These are phyloP conservation scores for Polypedilum pembai DNA, from an alignment of 1,140 invertebrate species.

Conservation along the genomic window DNA sequence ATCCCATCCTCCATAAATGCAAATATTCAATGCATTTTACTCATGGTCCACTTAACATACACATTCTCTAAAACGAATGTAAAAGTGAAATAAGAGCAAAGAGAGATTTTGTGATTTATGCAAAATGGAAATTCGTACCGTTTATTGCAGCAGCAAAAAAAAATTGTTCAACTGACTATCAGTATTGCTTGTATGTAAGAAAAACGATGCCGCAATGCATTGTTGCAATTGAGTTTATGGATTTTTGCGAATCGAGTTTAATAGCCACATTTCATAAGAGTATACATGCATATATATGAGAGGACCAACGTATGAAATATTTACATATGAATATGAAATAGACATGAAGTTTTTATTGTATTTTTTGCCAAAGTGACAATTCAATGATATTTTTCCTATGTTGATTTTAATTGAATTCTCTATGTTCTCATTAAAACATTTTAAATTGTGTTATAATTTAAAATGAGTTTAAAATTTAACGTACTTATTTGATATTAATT, in stretches of 20 bases:
- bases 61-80: not conserved
- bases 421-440: too few species aligned
- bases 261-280: not conserved
- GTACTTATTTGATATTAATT: too few species aligned
- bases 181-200: not conserved
- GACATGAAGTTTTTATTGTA: not conserved
- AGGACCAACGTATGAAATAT: not conserved
- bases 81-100: not conserved
- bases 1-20: not conserved
- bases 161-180: not conserved
- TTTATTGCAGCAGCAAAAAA: not conserved
- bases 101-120: not conserved
- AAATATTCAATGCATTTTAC: not conserved
- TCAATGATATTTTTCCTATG: too few species aligned
- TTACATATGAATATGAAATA: not conserved
- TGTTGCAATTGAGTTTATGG: slow-evolving; percentile 6
- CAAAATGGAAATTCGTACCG: not conserved
- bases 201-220: not conserved
- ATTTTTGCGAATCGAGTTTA: not conserved
- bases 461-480: too few species aligned
- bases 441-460: too few species aligned
- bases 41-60: not conserved
- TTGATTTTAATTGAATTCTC: too few species aligned
- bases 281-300: not conserved
- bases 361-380: too few species aligned